These are phyloP conservation scores for Frankliniella intonsa DNA, from an alignment of 2,888 invertebrate genomes.

Conservation along the genomic window DNA sequence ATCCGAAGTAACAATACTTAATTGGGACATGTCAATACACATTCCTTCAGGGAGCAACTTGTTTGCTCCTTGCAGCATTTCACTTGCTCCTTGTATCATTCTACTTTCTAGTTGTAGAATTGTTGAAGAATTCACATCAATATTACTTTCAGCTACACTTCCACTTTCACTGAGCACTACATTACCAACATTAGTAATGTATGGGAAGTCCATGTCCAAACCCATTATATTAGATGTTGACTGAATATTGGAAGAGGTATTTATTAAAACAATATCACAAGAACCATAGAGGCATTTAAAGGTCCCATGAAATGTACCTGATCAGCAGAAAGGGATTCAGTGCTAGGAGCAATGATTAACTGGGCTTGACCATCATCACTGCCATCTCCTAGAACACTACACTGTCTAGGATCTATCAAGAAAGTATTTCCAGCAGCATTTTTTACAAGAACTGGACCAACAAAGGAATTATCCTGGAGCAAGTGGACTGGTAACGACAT, in stretches of 20 bases:
- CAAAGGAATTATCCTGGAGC: conserved; percentile 33
- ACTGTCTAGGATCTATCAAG: conserved; percentile 34
- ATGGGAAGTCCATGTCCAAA: conserved; percentile 31
- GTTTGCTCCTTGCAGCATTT: not conserved
- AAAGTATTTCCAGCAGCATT: conserved; percentile 33
- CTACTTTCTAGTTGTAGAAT: not conserved
- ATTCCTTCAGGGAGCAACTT: not conserved
- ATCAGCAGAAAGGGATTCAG: not conserved
- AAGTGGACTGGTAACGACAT: conserved; percentile 35
- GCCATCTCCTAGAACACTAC: not conserved
- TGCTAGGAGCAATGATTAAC: not conserved
- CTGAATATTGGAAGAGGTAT: not conserved
- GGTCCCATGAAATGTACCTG: not conserved
- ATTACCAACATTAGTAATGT: conserved; percentile 19
- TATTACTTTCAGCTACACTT: not conserved
- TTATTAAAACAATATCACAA: not conserved
- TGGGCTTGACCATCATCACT: not conserved
- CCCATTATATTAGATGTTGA: conserved; percentile 9
- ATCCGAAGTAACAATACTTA: not conserved
- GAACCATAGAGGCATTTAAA: not conserved
- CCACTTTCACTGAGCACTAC: conserved; percentile 19
- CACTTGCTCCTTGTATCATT: not conserved
- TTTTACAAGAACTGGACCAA: conserved; percentile 34
- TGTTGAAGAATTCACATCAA: not conserved
- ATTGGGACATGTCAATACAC: conserved; percentile 10